Evolutionary conservation across 2,888 invertebrate species (phyloP).

Genomic region (Polietes domitor): DNA sequence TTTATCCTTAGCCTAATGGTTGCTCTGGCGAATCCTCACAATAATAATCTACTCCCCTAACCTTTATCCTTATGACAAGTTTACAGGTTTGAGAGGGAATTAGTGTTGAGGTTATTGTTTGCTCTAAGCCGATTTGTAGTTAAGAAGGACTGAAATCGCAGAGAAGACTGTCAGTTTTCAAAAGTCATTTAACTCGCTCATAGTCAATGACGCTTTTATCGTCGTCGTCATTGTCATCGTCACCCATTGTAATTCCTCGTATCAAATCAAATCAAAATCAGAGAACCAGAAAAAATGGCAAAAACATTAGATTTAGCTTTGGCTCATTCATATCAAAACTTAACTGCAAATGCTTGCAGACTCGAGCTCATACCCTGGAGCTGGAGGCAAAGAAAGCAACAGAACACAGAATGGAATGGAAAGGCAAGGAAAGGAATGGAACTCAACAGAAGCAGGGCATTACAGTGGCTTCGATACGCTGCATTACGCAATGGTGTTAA

Average conservation of each 20-base stretch:
- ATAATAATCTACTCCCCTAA: too few species aligned
- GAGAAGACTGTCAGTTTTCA: conserved; percentile 5
- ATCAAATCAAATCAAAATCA: conserved; percentile 10
- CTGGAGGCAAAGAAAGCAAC: not conserved
- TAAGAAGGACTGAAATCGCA: not conserved
- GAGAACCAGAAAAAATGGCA: not conserved
- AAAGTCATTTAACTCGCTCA: conserved; percentile 5
- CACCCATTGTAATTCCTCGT: not conserved
- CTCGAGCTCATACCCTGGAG: not conserved
- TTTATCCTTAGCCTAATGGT: too few species aligned
- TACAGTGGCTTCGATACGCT: conserved; percentile 79
- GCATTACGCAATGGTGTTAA: conserved; percentile 80
- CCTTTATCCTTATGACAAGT: not conserved
- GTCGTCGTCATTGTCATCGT: not conserved
- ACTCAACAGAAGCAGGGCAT: conserved; percentile 69
- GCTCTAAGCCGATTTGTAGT: not conserved
- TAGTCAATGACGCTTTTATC: not conserved
- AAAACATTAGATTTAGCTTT: not conserved
- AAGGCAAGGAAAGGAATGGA: conserved; percentile 44
- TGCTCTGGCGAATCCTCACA: too few species aligned
- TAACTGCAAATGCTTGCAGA: not conserved
- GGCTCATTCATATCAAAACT: not conserved
- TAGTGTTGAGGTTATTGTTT: not conserved
- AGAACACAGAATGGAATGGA: not conserved
- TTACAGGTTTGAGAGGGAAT: too few species aligned